Evolutionary conservation across 2,113 vertebrate genomes (phyloP).

Genomic region (Indicator indicator): DNA sequence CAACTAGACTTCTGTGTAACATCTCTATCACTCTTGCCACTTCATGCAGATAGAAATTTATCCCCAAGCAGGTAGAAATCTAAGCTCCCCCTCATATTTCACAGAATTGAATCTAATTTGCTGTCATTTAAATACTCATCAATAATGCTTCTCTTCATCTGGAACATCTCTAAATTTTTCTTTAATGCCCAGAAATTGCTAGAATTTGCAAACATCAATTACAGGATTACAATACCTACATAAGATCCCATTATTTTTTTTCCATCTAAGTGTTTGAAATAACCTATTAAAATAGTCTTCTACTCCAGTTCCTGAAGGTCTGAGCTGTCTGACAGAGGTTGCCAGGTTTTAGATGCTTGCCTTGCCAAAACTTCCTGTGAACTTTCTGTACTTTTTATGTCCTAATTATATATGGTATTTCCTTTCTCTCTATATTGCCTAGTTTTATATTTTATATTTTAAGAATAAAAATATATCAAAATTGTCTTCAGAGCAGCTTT

Average conservation of each 20-base stretch:
- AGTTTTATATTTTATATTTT: not conserved
- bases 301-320: not conserved
- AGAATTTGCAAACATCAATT: not conserved
- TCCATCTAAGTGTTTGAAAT: not conserved
- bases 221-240: not conserved
- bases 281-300: not conserved
- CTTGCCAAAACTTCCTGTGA: not conserved
- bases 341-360: not conserved
- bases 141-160: not conserved
- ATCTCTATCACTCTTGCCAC: not conserved
- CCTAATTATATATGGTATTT: not conserved
- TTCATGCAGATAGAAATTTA: not conserved
- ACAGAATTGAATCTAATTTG: not conserved
- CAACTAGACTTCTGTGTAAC: not conserved
- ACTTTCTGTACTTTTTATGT: not conserved
- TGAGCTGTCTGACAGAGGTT: not conserved
- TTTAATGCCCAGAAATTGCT: not conserved
- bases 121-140: not conserved
- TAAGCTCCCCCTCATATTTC: not conserved
- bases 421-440: not conserved
- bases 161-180: not conserved
- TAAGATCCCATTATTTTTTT: not conserved
- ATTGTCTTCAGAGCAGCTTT: not conserved
- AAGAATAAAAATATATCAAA: not conserved
- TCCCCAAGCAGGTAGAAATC: not conserved